A percentile compares a stretch with the other conserved stretches of the same genome.
Evolutionary conservation across 2,888 invertebrate species (phyloP).

Genomic region (Omphaloscelis lunosa): DNA sequence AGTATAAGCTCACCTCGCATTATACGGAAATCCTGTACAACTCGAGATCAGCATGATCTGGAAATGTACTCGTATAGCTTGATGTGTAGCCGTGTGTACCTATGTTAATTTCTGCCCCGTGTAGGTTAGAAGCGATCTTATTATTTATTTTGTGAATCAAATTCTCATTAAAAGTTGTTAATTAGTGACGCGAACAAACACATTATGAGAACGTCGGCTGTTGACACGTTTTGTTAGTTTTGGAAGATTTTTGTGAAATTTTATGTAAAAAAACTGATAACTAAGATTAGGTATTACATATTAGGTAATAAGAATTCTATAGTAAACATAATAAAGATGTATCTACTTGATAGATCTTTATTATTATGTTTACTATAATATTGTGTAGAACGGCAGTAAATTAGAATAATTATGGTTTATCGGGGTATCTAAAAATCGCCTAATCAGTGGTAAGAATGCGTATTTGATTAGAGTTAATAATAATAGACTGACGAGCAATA

Average conservation of each 20-base stretch:
- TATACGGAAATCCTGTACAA: no score
- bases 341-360: no score
- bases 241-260: neutral
- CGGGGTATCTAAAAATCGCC: neutral
- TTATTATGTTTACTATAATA: neutral
- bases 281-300: no score
- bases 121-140: slow-evolving; percentile 6
- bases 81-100: no score
- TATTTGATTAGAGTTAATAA: neutral
- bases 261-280: neutral
- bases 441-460: neutral
- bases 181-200: slow-evolving; percentile 54
- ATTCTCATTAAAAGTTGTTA: slow-evolving; percentile 65
- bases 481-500: no score
- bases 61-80: no score
- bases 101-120: slow-evolving; percentile 20
- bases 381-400: neutral
- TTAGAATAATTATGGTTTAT: neutral
- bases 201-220: neutral
- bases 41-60: no score
- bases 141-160: slow-evolving; percentile 54
- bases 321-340: no score
- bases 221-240: neutral
- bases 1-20: no score
- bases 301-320: no score